A percentile compares a stretch with the other conserved stretches of the same genome.
phyloP scores from a whole-genome alignment of 2,113 vertebrate genomes.

The Reinhardtius hippoglossoides region DNA sequence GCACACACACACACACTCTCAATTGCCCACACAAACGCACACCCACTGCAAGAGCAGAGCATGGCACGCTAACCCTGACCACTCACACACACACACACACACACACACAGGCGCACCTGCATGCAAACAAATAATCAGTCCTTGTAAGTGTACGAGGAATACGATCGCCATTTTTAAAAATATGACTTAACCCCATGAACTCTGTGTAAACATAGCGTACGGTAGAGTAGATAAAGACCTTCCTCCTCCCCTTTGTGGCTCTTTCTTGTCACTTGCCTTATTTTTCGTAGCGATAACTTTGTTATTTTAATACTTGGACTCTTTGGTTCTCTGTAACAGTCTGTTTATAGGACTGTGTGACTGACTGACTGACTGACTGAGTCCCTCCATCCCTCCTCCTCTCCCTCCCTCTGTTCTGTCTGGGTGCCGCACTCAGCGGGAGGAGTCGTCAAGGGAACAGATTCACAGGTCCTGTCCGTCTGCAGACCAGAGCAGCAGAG shows the following conservation, averaged over 20 bases:
- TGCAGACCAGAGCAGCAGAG: slow-evolving; percentile 60
- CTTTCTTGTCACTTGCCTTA: slow-evolving; percentile 13
- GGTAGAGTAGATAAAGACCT: slow-evolving; percentile 66
- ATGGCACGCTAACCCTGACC: slow-evolving; percentile 5
- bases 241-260: slow-evolving; percentile 29
- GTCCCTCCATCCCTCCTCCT: slow-evolving; percentile 13
- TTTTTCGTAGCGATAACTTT: slow-evolving; percentile 37
- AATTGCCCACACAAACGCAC: slow-evolving; percentile 36
- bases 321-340: slow-evolving; percentile 82
- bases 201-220: slow-evolving; percentile 79
- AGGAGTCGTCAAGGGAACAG: slow-evolving; percentile 47
- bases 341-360: slow-evolving; percentile 64
- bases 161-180: slow-evolving; percentile 68
- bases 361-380: slow-evolving; percentile 39
- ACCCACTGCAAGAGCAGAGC: slow-evolving; percentile 33
- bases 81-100: slow-evolving; percentile 27
- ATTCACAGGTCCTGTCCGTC: slow-evolving; percentile 47
- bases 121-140: slow-evolving; percentile 68
- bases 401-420: slow-evolving; percentile 32
- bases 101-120: slow-evolving; percentile 65
- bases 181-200: slow-evolving; percentile 75
- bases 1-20: slow-evolving; percentile 29
- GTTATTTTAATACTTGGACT: slow-evolving; percentile 59
- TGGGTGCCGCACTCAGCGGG: slow-evolving; percentile 34
- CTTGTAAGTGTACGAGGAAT: slow-evolving; percentile 67